Evolutionary conservation across 1,140 invertebrate species (phyloP).

Genomic region (Ditylenchus dipsaci): DNA sequence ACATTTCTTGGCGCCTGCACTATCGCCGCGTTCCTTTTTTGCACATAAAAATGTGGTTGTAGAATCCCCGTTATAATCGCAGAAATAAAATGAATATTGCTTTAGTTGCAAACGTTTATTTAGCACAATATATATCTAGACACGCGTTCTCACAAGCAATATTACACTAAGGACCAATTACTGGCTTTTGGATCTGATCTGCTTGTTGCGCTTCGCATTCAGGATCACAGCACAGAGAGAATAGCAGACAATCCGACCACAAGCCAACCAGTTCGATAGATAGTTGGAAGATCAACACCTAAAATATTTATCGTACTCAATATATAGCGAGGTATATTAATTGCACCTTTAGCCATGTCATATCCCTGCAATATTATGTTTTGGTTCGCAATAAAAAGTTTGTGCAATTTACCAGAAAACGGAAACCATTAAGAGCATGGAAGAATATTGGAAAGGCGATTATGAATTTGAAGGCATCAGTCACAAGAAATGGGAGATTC

Average conservation of each 20-base stretch:
- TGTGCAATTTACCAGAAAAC: constrained; percentile 29
- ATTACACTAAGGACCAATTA: neutral
- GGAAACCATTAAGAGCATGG: constrained; percentile 48
- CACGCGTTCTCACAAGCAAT: neutral
- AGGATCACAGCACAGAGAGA: constrained; percentile 37
- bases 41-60: no score
- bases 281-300: constrained; percentile 26
- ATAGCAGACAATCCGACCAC: constrained; percentile 32
- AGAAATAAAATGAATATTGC: no score
- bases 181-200: neutral
- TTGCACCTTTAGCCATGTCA: constrained; percentile 41
- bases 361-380: constrained; percentile 28
- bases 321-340: no score
- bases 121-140: neutral
- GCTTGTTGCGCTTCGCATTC: constrained; percentile 26
- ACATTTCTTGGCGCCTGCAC: no score
- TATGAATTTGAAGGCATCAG: constrained; percentile 45
- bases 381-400: neutral
- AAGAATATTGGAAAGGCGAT: constrained; percentile 50
- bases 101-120: neutral
- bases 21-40: no score
- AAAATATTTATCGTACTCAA: no score
- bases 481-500: constrained; percentile 27
- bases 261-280: constrained; percentile 39
- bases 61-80: no score